phyloP scores from a whole-genome alignment of 1,140 invertebrate genomes.

The Lepidurus apus region DNA sequence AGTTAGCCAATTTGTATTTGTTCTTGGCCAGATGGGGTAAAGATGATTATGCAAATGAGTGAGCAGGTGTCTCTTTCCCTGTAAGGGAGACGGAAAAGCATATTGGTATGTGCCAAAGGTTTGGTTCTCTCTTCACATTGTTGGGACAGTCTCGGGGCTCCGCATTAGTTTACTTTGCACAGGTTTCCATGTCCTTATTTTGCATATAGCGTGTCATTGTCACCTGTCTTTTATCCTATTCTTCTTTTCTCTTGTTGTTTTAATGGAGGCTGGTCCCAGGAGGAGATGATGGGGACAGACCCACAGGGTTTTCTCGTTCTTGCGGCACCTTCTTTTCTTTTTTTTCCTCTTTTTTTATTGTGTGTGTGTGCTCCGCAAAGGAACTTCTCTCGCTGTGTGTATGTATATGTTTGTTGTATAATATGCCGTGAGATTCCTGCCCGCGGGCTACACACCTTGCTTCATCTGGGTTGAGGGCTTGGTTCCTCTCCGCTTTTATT shows the following conservation, averaged over 20 bases:
- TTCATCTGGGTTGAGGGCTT: conserved; percentile 10
- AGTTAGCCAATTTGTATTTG: not conserved
- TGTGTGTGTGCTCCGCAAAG: too few species aligned
- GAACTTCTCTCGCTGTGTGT: too few species aligned
- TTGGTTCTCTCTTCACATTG: not conserved
- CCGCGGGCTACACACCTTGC: not conserved
- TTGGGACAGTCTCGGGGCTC: not conserved
- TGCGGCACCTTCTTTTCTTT: too few species aligned
- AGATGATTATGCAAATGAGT: not conserved
- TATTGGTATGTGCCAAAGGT: not conserved
- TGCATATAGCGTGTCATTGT: conserved; percentile 19
- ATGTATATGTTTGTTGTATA: not conserved
- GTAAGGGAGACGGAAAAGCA: not conserved
- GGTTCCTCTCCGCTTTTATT: conserved; percentile 3
- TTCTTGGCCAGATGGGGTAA: not conserved
- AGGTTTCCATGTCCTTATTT: not conserved
- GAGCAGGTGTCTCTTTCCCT: not conserved
- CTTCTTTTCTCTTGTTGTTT: too few species aligned
- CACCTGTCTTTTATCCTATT: not conserved
- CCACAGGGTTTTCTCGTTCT: too few species aligned
- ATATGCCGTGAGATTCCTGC: conserved; percentile 14
- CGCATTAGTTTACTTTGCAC: not conserved
- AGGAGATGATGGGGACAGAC: not conserved
- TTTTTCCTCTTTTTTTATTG: too few species aligned
- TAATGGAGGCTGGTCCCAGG: not conserved